Percentiles rank a stretch among this genome's conserved stretches.
Conservation (phyloP, 2,888 invertebrate species). For the Cosmia trapezina region DNA sequence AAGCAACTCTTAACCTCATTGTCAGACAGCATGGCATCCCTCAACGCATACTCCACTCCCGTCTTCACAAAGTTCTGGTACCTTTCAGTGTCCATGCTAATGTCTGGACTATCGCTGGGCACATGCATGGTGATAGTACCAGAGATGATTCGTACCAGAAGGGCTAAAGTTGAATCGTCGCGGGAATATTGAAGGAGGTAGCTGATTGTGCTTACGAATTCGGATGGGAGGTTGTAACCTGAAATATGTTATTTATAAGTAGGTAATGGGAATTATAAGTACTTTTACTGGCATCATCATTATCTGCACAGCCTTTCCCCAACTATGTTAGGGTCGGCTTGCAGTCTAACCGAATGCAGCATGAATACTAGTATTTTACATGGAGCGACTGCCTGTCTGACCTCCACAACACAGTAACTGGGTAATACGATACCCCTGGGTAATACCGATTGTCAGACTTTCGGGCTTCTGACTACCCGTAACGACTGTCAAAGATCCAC, state of each 20-base stretch:
- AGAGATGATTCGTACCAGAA: slow-evolving; percentile 91
- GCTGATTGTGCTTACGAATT: slow-evolving; percentile 91
- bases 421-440: no score
- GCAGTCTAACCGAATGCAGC: no score
- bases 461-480: no score
- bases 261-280: no score
- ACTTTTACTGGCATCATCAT: no score
- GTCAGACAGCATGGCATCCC: slow-evolving; percentile 83
- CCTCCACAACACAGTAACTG: no score
- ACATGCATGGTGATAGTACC: slow-evolving; percentile 90
- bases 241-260: slow-evolving; percentile 44
- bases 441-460: no score
- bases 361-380: no score
- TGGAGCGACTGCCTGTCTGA: no score
- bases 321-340: no score
- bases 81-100: slow-evolving; percentile 81
- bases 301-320: no score
- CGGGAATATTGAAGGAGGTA: slow-evolving; percentile 91
- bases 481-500: no score
- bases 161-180: slow-evolving; percentile 90
- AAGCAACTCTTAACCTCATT: slow-evolving; percentile 82
- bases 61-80: slow-evolving; percentile 82
- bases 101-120: slow-evolving; percentile 80
- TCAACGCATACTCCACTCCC: slow-evolving; percentile 84
- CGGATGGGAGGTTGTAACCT: slow-evolving; percentile 91